Percentiles rank a stretch among this genome's conserved stretches.
phyloP scores from a whole-genome alignment of 2,888 invertebrate species.

The Muscina levida region DNA sequence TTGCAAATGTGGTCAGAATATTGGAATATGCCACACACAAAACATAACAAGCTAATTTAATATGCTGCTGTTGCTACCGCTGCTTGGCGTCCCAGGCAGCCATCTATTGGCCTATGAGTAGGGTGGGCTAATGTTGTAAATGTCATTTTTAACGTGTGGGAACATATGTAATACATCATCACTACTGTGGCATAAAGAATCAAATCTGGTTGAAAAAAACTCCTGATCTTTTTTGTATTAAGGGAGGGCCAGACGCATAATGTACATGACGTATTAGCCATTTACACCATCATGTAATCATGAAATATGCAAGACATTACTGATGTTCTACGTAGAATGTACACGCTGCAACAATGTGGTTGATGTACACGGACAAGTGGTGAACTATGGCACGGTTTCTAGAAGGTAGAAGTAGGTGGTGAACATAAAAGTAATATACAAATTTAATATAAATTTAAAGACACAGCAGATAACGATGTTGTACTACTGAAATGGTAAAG shows the following conservation, averaged over 20 bases:
- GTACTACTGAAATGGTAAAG: too few species aligned
- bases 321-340: too few species aligned
- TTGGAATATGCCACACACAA: constrained; percentile 24
- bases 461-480: too few species aligned
- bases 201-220: constrained; percentile 20
- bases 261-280: constrained; percentile 58
- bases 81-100: too few species aligned
- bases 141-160: constrained; percentile 42
- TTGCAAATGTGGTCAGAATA: constrained; percentile 47
- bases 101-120: constrained; percentile 1
- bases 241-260: constrained; percentile 16
- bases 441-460: too few species aligned
- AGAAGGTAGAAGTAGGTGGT: too few species aligned
- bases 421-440: too few species aligned
- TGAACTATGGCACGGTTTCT: too few species aligned
- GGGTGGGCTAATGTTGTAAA: constrained; percentile 2
- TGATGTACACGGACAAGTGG: too few species aligned
- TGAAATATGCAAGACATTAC: constrained; percentile 58
- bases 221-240: constrained; percentile 36
- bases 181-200: constrained; percentile 5
- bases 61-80: constrained; percentile 43
- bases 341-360: neutral
- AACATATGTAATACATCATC: constrained; percentile 59
- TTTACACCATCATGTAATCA: constrained; percentile 64
- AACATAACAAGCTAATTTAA: constrained; percentile 57